Evolutionary conservation across 2,113 vertebrate species (phyloP).

Genomic region (Melanocharis versteri): DNA sequence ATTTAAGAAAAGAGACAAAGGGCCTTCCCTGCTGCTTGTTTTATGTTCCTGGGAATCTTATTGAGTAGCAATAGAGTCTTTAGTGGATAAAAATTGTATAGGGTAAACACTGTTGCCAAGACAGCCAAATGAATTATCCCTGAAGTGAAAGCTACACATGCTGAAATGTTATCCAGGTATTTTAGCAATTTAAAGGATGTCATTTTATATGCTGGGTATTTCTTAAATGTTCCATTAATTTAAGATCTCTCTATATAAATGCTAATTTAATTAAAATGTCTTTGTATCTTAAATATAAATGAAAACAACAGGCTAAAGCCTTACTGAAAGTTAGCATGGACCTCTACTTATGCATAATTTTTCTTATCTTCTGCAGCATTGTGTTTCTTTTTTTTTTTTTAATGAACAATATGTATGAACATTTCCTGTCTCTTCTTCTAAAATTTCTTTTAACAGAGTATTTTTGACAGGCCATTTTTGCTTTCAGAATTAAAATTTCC

Average conservation of each 20-base stretch:
- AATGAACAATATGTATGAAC: neutral
- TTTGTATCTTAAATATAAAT: constrained; percentile 23
- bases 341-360: neutral
- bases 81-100: neutral
- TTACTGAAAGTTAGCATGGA: neutral
- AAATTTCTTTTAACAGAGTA: neutral
- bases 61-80: neutral
- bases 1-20: neutral
- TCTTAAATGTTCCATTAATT: constrained; percentile 34
- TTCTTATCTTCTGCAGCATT: neutral
- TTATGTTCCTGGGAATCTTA: neutral
- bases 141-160: neutral
- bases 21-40: neutral
- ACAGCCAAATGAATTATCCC: neutral
- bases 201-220: neutral
- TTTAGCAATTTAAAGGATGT: neutral
- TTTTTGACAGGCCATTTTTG: constrained; percentile 19
- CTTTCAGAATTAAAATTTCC: constrained; percentile 21
- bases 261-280: constrained; percentile 44
- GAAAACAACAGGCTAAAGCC: neutral
- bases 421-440: neutral
- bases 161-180: neutral
- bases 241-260: neutral
- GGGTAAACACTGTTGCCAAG: neutral
- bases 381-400: neutral